Percentiles rank a stretch among this genome's conserved stretches.
phyloP scores from a whole-genome alignment of 2,888 invertebrate genomes.

The Megastigmus dorsalis region DNA sequence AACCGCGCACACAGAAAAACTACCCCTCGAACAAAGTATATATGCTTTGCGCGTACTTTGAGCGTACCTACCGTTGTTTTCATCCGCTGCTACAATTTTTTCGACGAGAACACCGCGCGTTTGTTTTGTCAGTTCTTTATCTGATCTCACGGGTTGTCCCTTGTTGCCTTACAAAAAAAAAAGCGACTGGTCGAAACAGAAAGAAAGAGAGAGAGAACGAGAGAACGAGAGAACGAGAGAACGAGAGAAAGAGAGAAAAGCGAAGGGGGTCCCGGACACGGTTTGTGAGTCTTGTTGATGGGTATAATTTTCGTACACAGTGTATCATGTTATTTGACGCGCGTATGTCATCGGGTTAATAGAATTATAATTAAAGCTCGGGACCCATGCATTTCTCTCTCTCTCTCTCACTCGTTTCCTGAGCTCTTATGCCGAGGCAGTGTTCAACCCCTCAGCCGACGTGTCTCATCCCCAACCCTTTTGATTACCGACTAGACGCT shows the following conservation, averaged over 20 bases:
- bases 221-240: background rate
- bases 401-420: constrained; percentile 20
- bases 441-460: background rate
- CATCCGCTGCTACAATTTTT: too few species aligned
- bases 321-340: constrained; percentile 38
- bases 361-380: constrained; percentile 52
- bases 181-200: background rate
- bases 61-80: too few species aligned
- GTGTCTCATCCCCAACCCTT: constrained; percentile 1
- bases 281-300: constrained; percentile 26
- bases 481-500: background rate
- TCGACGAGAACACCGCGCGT: too few species aligned
- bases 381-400: too few species aligned
- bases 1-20: too few species aligned
- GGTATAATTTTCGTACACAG: constrained; percentile 36
- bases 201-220: background rate
- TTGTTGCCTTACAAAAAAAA: too few species aligned
- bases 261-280: background rate
- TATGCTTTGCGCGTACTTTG: too few species aligned
- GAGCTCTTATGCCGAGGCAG: too few species aligned
- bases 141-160: constrained; percentile 1
- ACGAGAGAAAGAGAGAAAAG: background rate
- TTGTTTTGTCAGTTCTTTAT: constrained; percentile 10
- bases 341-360: constrained; percentile 47
- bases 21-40: too few species aligned